Conservation (phyloP, 1,140 invertebrate species). For the Cylas formicarius region DNA sequence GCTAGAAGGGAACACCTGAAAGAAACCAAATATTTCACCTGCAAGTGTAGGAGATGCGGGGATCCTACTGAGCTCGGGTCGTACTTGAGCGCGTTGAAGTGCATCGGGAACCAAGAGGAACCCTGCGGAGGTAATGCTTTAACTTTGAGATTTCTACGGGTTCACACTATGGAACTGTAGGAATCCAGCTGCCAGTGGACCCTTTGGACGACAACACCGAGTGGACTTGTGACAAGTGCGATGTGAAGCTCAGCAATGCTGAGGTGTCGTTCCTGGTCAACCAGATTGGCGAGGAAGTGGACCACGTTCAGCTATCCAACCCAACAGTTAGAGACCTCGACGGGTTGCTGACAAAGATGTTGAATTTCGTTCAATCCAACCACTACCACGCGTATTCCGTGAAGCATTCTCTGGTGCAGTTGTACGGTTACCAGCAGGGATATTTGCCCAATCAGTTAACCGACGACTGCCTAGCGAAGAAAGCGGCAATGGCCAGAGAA, state of each 20-base stretch:
- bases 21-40: constrained; percentile 75
- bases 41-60: constrained; percentile 62
- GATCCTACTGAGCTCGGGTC: constrained; percentile 74
- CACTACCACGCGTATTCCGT: constrained; percentile 75
- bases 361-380: constrained; percentile 65
- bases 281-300: constrained; percentile 67
- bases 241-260: constrained; percentile 47
- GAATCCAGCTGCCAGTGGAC: constrained; percentile 56
- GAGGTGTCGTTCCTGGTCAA: constrained; percentile 56
- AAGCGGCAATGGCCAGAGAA: constrained; percentile 60
- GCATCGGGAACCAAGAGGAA: constrained; percentile 47
- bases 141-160: neutral
- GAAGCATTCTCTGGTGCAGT: constrained; percentile 70
- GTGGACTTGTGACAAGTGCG: constrained; percentile 67
- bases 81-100: constrained; percentile 65
- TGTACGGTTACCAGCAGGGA: constrained; percentile 58
- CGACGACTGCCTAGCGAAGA: constrained; percentile 53
- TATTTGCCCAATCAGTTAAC: constrained; percentile 48
- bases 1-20: constrained; percentile 68
- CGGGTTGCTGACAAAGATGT: constrained; percentile 53
- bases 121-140: constrained; percentile 22
- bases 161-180: constrained; percentile 9
- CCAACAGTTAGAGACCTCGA: constrained; percentile 54
- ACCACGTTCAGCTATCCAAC: constrained; percentile 52
- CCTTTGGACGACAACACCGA: constrained; percentile 61